Percentiles rank a stretch among this genome's conserved stretches.
These are phyloP conservation scores for Pogonus chalceus DNA, from an alignment of 1,140 invertebrate species.

Conservation along the genomic window DNA sequence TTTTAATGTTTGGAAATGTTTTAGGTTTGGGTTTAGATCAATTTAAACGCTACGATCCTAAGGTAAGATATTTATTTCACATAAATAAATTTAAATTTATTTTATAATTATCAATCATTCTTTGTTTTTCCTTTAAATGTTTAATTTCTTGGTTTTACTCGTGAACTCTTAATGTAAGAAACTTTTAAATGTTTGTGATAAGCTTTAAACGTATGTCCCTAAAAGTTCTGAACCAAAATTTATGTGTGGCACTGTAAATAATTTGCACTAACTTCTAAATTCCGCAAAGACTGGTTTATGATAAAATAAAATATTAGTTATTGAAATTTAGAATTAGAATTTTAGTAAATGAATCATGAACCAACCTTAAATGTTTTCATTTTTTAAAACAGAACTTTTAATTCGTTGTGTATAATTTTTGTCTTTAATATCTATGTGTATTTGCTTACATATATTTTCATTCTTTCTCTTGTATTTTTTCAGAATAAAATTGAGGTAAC, in stretches of 20 bases:
- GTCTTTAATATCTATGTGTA: background rate
- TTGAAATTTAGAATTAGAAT: too few species aligned
- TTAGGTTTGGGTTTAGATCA: constrained; percentile 91
- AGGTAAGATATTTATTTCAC: constrained; percentile 52
- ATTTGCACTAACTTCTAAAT: too few species aligned
- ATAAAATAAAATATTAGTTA: too few species aligned
- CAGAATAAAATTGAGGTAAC: constrained; percentile 6
- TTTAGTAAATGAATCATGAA: too few species aligned
- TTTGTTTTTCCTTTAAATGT: background rate
- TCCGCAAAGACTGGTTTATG: too few species aligned
- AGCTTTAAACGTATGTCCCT: background rate
- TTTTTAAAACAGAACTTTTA: background rate
- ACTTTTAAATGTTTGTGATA: background rate
- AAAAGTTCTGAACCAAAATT: constrained; percentile 1
- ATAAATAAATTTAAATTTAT: constrained; percentile 12
- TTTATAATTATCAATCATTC: constrained; percentile 5
- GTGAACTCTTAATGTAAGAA: background rate
- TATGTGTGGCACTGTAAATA: background rate
- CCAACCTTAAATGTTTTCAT: too few species aligned
- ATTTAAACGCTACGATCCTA: constrained; percentile 89
- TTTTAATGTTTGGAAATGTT: constrained; percentile 23
- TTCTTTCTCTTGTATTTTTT: constrained; percentile 4
- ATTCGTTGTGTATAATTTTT: background rate
- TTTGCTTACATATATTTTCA: constrained; percentile 4
- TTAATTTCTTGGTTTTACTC: constrained; percentile 2